Base-by-base conservation (phyloP, 2,888 invertebrate genomes). In the Nemotelus nigrinus region DNA sequence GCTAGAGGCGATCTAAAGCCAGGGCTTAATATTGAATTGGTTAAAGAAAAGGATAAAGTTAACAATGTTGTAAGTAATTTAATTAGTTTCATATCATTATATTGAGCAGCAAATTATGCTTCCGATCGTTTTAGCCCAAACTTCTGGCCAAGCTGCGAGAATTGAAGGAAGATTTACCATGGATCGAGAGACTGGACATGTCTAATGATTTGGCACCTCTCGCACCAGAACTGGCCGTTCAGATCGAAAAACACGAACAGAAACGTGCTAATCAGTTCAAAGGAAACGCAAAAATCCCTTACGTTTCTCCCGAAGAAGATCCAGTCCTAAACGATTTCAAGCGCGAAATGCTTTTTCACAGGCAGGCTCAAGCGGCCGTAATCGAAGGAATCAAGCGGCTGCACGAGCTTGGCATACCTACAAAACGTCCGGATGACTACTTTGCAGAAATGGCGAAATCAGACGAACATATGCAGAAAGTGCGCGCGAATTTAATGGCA, bases 381-480 rank as follows among this genome's bases (percentile, higher is more conserved):
- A 82, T 96, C 45, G 92, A 94, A 80, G 95, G 93, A 0, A 90
- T 99, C 43, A 92, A 92, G 65, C 90, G 90, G 81, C 88, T 99
- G 6, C 93, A 95, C 79, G 90, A 91, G 57, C 85, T 95, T 3
- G 92, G 92, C 41, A 88, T 98, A 67, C 89, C 91, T 0, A 97
- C 96, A 0, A 93, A 92, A 83, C 90, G 94, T 71, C 99, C 99
- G 0, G 95, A 96, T 77, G 99, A 99, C 87, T 99, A 97, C 86
- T 99, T 98, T 88, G 99, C 99, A 0, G 96, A 99, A 89, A 99
- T 99, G 99, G 97, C 96, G 0, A 99, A 99, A 87, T 90, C 95
- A 10, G 99, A 99, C 88, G 92, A 91, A 50, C 99, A 99, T 83
- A 99, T 99, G 99, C 96, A 97, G 83, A 98, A 97, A 88, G 93